Evolutionary conservation across 1,140 invertebrate genomes (phyloP), one percentile per base, ranked within the genome.

Genomic region (Medauroidea extradentata): DNA sequence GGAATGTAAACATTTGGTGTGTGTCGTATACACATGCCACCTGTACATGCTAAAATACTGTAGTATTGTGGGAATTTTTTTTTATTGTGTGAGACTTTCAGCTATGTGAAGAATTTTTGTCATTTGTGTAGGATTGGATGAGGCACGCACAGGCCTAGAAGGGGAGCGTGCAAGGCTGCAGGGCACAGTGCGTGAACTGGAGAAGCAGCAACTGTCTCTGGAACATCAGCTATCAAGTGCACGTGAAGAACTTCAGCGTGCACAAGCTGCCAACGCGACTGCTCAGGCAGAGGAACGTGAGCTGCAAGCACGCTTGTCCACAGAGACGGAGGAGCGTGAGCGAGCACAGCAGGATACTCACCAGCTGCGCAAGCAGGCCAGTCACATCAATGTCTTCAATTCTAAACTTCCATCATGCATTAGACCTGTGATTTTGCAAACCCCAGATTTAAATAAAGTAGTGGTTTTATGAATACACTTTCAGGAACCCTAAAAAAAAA

Each of bases 251-350:
- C 66, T 91, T 21, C 84, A 89, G 67, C 81, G 86, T 65, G 79
- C 82, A 1, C 83, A 88, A 38, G 76, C 81, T 3, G 80, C 81
- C n/a, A 78, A 84, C 41, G 79, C 81, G n/a, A 85, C 88, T 65
- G 84, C 84, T 23, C 83, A 88, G 54, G 83, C 83, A 61, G 86
- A 89, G 53, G 88, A 91, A 61, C 88, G 87, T 65, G 91, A 94
- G 68, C 73, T 94, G 16, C 89, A 93, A 72, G 83, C 83, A 19
- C 78, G 88, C 63, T 74, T 95, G 1, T 76, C 85, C 14, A 86
- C 87, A 57, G 88, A 90, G 68, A 80, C 79, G 21, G 90, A 91
- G 68, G 87, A 91, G 58, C 80, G 86, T 29, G 89, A 91, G 69
- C 78, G 88, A 18, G 74, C 84, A 1, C 83, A 87, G 46, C 78